Evolutionary conservation across 2,797 vertebrate species (phyloP), one percentile per base, ranked within the genome.

Genomic region (Hoplostethus atlanticus): DNA sequence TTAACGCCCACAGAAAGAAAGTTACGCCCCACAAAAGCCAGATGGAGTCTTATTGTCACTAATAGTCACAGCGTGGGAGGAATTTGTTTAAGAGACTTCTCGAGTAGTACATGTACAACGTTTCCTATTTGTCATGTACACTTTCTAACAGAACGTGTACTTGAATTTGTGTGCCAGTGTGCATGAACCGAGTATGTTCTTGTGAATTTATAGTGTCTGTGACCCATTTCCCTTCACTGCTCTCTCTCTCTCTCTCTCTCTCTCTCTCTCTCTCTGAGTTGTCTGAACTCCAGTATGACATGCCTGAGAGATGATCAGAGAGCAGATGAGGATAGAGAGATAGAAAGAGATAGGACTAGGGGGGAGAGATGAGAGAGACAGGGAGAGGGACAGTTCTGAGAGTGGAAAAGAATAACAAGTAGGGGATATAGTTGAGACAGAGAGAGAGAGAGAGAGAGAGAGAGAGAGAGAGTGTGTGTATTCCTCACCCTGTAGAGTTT

Each of bases 181-280:
- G 68, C 40, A 65, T 71, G 74, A 64, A 72, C 72, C 84, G 78
- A 72, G 64, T 74, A 81, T 66, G 64, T 80, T 80, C 71, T 61
- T 67, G 71, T 64, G 80, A 87, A 79, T 90, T 79, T 70, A 65
- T 74, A 55, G 83, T 46, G 68, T 68, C 64, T 81, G 59, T 92
- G 93, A 93, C 91, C 92, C 85, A 92, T 90, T 92, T 92, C 85
- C 82, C 87, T 88, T 59, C 71, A 72, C 80, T 83, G 79, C 87
- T 72, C 80, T 55, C 53, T 55, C 53, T 31, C 11, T 55, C 53
- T 31, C 28, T 53, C 21, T 52, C 73, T 67, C 51, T 55, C 34
- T 53, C n/a, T 31, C 54, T 21, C 21, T 55, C 62, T 51, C 64
- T 64, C 61, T 59, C 64, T 71, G 69, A 73, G 75, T 83, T 55